A percentile compares a stretch with the other conserved stretches of the same genome.
These are phyloP conservation scores for Hyphantria cunea DNA, from an alignment of 1,140 invertebrate species.

Conservation along the genomic window DNA sequence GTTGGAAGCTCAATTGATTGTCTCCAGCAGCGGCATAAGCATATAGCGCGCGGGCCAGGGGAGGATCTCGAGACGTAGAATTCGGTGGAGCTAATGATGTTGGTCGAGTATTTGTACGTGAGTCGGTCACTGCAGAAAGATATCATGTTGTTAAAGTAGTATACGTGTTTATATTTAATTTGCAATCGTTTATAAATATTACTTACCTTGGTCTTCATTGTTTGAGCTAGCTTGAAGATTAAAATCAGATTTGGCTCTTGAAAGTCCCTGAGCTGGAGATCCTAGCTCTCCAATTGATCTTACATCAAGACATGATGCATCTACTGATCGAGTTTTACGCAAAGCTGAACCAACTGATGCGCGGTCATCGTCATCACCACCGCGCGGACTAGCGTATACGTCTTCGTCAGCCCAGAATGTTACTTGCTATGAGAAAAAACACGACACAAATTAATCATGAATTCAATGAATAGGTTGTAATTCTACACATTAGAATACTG, in stretches of 20 bases:
- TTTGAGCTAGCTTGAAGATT: constrained; percentile 86
- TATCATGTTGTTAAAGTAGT: neutral
- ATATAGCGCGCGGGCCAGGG: constrained; percentile 91
- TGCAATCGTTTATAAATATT: neutral
- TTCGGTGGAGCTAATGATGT: constrained; percentile 88
- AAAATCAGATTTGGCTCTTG: constrained; percentile 92
- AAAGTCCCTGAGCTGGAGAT: constrained; percentile 83
- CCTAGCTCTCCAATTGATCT: constrained; percentile 86
- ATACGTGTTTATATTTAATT: neutral
- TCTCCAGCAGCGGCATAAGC: constrained; percentile 95
- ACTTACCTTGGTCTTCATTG: constrained; percentile 59
- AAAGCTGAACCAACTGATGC: constrained; percentile 87
- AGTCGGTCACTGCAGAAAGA: constrained; percentile 49
- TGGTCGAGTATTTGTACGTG: constrained; percentile 81
- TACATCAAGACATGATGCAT: constrained; percentile 92
- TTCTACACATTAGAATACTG: too few relatives aligned
- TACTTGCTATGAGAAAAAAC: constrained; percentile 83
- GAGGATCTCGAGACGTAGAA: constrained; percentile 82
- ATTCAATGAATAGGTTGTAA: too few relatives aligned
- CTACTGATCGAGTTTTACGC: constrained; percentile 93
- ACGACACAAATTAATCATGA: neutral
- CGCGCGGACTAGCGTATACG: constrained; percentile 85
- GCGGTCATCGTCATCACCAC: constrained; percentile 84
- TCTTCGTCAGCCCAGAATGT: constrained; percentile 91
- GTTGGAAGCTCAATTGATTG: constrained; percentile 95